Conservation (phyloP, 2,888 invertebrate species). For the Amphipoea oculea region DNA sequence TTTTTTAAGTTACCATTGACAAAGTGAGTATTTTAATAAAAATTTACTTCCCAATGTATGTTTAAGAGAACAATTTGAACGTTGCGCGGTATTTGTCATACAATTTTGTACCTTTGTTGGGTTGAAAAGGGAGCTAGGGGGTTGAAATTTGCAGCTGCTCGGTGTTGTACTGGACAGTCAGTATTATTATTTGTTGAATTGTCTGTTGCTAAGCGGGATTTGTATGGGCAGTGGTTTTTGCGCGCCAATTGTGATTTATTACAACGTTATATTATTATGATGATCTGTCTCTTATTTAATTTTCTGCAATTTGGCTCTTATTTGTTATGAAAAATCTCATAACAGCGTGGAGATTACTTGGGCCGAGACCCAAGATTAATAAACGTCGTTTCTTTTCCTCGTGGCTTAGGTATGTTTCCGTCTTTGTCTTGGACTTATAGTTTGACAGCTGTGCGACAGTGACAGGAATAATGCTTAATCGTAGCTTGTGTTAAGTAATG, state of each 20-base stretch:
- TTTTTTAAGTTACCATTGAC: constrained; percentile 39
- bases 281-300: background rate
- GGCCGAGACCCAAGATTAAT: background rate
- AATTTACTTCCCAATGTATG: constrained; percentile 52
- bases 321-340: background rate
- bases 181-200: constrained; percentile 24
- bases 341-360: background rate
- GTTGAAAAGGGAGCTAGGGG: constrained; percentile 37
- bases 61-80: constrained; percentile 50
- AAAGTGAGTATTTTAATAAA: constrained; percentile 65
- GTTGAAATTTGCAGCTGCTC: constrained; percentile 48
- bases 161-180: constrained; percentile 14
- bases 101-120: constrained; percentile 57
- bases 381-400: background rate
- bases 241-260: constrained; percentile 21
- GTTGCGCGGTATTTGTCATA: constrained; percentile 45
- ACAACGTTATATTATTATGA: background rate
- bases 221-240: constrained; percentile 15
- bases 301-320: background rate
- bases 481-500: background rate
- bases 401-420: background rate
- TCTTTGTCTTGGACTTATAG: too few relatives aligned
- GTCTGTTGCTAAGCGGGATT: constrained; percentile 27
- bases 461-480: background rate
- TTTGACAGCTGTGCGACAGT: background rate